These are phyloP conservation scores for Scaptomyza reducta DNA, from an alignment of 2,888 invertebrate species.

Conservation along the genomic window DNA sequence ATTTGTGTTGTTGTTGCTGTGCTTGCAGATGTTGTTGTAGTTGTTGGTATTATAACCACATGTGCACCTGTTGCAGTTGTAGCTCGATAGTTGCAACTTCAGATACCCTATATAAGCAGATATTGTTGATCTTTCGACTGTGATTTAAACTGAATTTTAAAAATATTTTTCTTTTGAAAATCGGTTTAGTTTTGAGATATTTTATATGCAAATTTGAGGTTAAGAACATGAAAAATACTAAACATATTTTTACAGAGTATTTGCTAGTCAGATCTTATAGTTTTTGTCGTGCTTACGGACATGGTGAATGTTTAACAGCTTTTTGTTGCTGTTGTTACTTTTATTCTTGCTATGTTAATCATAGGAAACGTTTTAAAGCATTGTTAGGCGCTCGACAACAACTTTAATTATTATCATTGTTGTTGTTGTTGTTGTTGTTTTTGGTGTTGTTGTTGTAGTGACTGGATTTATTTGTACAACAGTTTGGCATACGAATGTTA, in stretches of 20 bases:
- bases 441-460: conserved; percentile 24
- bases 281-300: too few species aligned
- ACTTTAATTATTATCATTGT: not conserved
- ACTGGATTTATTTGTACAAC: conserved; percentile 34
- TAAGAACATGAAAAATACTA: too few species aligned
- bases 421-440: not conserved
- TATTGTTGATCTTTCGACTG: too few species aligned
- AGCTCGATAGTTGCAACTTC: not conserved
- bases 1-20: conserved; percentile 20
- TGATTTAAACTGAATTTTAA: too few species aligned
- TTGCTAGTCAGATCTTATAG: not conserved
- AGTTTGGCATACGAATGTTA: conserved; percentile 54
- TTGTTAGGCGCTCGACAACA: conserved; percentile 3
- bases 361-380: not conserved
- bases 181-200: too few species aligned
- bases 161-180: too few species aligned
- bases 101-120: not conserved
- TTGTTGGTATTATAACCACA: conserved; percentile 18
- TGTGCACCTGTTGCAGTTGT: conserved; percentile 61
- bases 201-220: too few species aligned
- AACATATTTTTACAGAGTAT: not conserved
- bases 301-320: conserved; percentile 14
- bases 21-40: conserved; percentile 19
- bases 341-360: not conserved
- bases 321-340: not conserved